A percentile compares a stretch with the other conserved stretches of the same genome.
These are phyloP conservation scores for Drosophila nr. medialis DNA, from an alignment of 2,888 invertebrate genomes.

Conservation along the genomic window DNA sequence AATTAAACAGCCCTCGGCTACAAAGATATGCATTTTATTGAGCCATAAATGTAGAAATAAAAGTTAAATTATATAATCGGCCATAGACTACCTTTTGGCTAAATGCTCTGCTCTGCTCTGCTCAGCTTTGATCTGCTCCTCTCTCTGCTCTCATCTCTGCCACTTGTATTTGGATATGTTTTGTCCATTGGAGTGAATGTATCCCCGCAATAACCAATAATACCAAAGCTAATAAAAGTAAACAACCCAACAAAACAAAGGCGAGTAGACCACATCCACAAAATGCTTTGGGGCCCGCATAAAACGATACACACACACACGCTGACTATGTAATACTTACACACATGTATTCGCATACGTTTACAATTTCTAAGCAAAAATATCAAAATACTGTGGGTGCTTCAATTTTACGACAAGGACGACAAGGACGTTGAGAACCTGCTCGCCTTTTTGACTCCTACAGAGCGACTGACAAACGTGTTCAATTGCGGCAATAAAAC, in stretches of 20 bases:
- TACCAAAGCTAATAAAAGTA: conserved; percentile 76
- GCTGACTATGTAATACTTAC: not conserved
- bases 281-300: conserved; percentile 62
- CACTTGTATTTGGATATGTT: conserved; percentile 4
- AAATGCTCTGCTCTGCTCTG: conserved; percentile 18
- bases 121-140: not conserved
- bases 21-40: conserved; percentile 63
- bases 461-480: conserved; percentile 64
- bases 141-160: not conserved
- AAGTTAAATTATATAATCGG: conserved; percentile 72
- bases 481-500: conserved; percentile 80
- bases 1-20: conserved; percentile 49
- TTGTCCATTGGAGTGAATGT: conserved; percentile 23
- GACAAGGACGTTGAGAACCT: conserved; percentile 44
- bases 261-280: conserved; percentile 54
- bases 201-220: conserved; percentile 71
- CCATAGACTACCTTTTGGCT: conserved; percentile 54
- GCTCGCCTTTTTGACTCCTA: conserved; percentile 25
- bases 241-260: conserved; percentile 66
- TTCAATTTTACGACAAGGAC: conserved; percentile 69
- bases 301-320: conserved; percentile 39
- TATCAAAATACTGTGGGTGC: conserved; percentile 74
- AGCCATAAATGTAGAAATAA: conserved; percentile 75
- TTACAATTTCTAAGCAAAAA: conserved; percentile 74
- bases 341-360: conserved; percentile 48